phyloP scores from a whole-genome alignment of 2,797 vertebrate genomes.

The Hydrocynus forskahlii region DNA sequence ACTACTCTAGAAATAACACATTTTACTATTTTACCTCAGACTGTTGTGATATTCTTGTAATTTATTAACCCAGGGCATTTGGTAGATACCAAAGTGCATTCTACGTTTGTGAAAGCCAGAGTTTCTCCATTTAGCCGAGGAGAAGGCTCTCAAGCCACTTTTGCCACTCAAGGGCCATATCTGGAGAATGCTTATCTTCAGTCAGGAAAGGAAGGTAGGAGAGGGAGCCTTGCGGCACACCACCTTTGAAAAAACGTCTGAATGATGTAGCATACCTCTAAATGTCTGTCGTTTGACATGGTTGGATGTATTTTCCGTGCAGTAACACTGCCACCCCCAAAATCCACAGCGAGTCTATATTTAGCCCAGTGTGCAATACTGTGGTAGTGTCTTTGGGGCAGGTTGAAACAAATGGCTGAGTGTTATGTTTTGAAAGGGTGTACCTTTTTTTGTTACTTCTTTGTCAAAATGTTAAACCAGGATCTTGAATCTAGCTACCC shows the following conservation, averaged over 20 bases:
- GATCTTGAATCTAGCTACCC: slow-evolving; percentile 76
- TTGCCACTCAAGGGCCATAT: slow-evolving; percentile 72
- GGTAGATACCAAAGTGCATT: slow-evolving; percentile 99
- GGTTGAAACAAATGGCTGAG: slow-evolving; percentile 59
- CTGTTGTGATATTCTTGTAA: slow-evolving; percentile 85
- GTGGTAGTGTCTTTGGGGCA: slow-evolving; percentile 70
- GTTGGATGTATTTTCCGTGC: slow-evolving; percentile 52
- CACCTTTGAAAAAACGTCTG: slow-evolving; percentile 36
- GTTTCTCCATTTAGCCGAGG: slow-evolving; percentile 80
- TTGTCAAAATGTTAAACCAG: slow-evolving; percentile 48
- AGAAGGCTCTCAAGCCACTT: slow-evolving; percentile 83
- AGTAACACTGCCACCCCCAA: slow-evolving; percentile 39
- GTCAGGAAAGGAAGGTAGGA: slow-evolving; percentile 38
- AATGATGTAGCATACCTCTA: slow-evolving; percentile 57
- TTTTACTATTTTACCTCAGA: slow-evolving; percentile 95
- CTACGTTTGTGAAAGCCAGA: slow-evolving; percentile 78
- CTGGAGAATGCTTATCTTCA: slow-evolving; percentile 75
- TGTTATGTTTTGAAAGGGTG: slow-evolving; percentile 64
- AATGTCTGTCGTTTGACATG: slow-evolving; percentile 47
- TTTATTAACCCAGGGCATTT: slow-evolving; percentile 92
- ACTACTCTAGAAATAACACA: slow-evolving; percentile 63
- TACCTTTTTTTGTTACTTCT: slow-evolving; percentile 71
- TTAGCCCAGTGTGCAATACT: slow-evolving; percentile 76
- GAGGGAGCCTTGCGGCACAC: slow-evolving; percentile 32
- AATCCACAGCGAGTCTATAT: slow-evolving; percentile 70